Evolutionary conservation across 2,113 vertebrate species (phyloP), one percentile per base, ranked within the genome.

Genomic region (Phyllostomus discolor): DNA sequence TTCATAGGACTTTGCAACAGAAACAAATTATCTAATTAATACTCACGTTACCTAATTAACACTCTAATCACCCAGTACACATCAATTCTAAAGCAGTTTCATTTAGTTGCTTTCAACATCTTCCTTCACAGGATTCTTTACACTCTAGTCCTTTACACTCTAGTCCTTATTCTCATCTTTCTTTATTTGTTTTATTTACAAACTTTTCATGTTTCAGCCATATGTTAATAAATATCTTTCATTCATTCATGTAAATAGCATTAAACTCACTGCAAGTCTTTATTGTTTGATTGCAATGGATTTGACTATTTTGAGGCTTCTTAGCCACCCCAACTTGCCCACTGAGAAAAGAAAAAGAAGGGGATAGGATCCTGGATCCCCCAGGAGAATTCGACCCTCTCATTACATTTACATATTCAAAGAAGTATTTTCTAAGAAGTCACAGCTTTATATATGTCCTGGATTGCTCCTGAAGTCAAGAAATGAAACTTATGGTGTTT

Each of bases 21-120:
- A 97, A 98, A 95, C 48, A 97, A 97, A 95, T 86, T 88, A 87
- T 67, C 4, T 93, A 94, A 97, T 97, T 97, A 97, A 97, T 96
- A 94, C 43, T 50, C 75, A 92, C 94, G 97, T 94, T 92, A 33
- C 76, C 94, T 96, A 97, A 97, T 96, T 97, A 97, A 98, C 97
- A 97, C 72, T 64, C 96, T 84, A 73, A 90, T 96, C 90, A 95
- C 59, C 90, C 88, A 66, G 48, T 95, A 95, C 96, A 94, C 95
- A 92, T 69, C 72, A 94, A 8, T 93, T 93, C 84, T 33, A 22
- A 84, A 91, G 70, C 64, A 0, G 26, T 72, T 91, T 88, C 38
- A 87, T 91, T 78, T 79, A 26, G 1, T 80, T 69, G 89, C 88
- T 59, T 80, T 97, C 87, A 72, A 62, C 64, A 87, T 35, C 57